Evolutionary conservation across 2,888 invertebrate genomes (phyloP).

Genomic region (Aphidoletes aphidimyza): DNA sequence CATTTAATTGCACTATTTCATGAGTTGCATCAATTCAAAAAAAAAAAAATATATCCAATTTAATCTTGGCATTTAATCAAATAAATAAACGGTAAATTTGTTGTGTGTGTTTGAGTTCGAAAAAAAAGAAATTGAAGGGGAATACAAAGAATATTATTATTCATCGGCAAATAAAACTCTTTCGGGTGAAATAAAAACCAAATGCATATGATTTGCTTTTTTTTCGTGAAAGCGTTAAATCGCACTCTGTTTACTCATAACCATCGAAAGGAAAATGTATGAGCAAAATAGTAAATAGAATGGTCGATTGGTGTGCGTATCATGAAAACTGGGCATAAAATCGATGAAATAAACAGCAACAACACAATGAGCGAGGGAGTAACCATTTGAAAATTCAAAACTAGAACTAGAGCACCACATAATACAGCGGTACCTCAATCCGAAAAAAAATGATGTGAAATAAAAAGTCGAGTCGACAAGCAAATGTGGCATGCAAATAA

Average conservation of each 20-base stretch:
- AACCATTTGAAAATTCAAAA: not conserved
- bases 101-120: too few species aligned
- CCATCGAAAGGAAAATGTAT: not conserved
- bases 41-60: not conserved
- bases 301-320: not conserved
- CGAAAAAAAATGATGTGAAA: not conserved
- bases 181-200: not conserved
- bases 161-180: not conserved
- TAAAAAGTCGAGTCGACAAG: not conserved
- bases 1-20: constrained; percentile 1
- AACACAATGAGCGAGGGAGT: not conserved
- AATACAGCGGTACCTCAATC: not conserved
- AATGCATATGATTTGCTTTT: too few species aligned
- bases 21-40: not conserved
- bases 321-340: constrained; percentile 8
- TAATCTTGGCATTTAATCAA: not conserved
- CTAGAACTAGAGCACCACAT: constrained; percentile 43
- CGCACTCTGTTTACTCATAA: not conserved
- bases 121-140: not conserved
- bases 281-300: not conserved
- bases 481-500: constrained; percentile 51
- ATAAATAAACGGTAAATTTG: not conserved
- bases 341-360: constrained; percentile 8
- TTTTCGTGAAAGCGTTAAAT: constrained; percentile 5
- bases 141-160: not conserved